Conservation (phyloP, 2,888 invertebrate species). For the Ochropleura plecta region DNA sequence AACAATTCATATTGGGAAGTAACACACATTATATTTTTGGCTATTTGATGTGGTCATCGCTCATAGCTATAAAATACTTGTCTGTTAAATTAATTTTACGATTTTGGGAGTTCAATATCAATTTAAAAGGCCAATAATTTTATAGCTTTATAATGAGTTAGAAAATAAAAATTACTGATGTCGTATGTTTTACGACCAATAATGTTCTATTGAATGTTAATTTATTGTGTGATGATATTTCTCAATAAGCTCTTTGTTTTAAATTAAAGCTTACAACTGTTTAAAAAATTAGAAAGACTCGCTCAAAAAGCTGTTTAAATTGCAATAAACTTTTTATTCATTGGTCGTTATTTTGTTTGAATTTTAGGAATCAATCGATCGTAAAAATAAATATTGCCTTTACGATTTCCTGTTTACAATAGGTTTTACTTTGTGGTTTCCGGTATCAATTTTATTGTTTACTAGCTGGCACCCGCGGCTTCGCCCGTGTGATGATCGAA, state of each 20-base stretch:
- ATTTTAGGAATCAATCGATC: slow-evolving; percentile 18
- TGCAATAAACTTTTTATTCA: slow-evolving; percentile 9
- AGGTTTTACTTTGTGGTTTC: not conserved
- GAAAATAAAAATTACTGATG: slow-evolving; percentile 8
- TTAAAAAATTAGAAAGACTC: not conserved
- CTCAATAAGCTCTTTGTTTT: not conserved
- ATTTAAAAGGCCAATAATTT: slow-evolving; percentile 16
- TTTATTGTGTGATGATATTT: slow-evolving; percentile 25
- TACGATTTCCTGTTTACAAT: slow-evolving; percentile 3
- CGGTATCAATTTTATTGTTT: not conserved
- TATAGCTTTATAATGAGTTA: slow-evolving; percentile 35
- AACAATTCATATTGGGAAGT: not conserved
- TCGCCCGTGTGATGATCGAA: too few species aligned
- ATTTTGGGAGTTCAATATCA: slow-evolving; percentile 1
- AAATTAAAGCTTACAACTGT: not conserved
- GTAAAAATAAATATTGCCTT: slow-evolving; percentile 12
- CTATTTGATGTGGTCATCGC: too few species aligned
- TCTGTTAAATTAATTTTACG: slow-evolving; percentile 21
- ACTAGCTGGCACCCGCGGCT: too few species aligned
- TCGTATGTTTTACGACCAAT: slow-evolving; percentile 9
- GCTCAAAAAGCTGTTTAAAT: slow-evolving; percentile 2
- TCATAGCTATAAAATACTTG: not conserved
- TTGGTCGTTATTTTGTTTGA: not conserved
- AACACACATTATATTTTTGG: not conserved
- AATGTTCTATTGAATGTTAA: slow-evolving; percentile 36